Percentiles rank a stretch among this genome's conserved stretches.
These are phyloP conservation scores for Chydorus sphaericus DNA, from an alignment of 2,888 invertebrate genomes.

Conservation along the genomic window DNA sequence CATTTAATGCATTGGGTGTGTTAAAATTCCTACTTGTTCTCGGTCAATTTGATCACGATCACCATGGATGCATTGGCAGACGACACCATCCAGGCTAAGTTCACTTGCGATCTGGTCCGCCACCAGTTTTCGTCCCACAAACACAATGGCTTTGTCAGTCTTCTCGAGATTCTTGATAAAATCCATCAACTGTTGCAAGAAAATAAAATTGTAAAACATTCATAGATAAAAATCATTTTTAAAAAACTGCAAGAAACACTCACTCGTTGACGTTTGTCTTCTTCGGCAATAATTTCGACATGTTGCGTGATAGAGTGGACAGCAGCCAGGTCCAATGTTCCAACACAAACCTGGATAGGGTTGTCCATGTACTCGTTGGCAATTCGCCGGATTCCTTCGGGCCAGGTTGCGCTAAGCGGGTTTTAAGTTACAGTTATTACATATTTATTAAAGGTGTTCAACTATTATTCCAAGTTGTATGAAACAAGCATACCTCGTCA, in stretches of 20 bases:
- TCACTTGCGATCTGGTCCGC: conserved; percentile 75
- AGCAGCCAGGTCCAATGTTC: conserved; percentile 73
- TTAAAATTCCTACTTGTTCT: conserved; percentile 26
- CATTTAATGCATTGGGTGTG: not conserved
- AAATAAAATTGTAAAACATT: too few species aligned
- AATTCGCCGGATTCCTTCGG: conserved; percentile 64
- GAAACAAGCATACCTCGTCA: conserved; percentile 54
- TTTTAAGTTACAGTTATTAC: not conserved
- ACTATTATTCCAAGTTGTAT: not conserved
- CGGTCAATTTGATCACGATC: conserved; percentile 58
- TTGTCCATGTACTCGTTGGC: conserved; percentile 76
- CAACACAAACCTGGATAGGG: conserved; percentile 80
- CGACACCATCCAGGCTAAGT: conserved; percentile 48
- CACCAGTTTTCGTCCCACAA: conserved; percentile 70
- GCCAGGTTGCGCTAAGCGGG: conserved; percentile 79
- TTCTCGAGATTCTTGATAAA: conserved; percentile 54
- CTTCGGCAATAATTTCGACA: conserved; percentile 55
- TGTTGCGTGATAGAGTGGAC: conserved; percentile 73
- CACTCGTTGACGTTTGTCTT: conserved; percentile 39
- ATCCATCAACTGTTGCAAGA: conserved; percentile 44
- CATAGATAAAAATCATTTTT: not conserved
- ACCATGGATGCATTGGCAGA: conserved; percentile 73
- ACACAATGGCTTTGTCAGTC: conserved; percentile 74
- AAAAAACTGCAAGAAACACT: conserved; percentile 11
- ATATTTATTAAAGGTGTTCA: not conserved